Evolutionary conservation across 2,113 vertebrate species (phyloP), one percentile per base, ranked within the genome.

Genomic region (Turdus rufiventris): DNA sequence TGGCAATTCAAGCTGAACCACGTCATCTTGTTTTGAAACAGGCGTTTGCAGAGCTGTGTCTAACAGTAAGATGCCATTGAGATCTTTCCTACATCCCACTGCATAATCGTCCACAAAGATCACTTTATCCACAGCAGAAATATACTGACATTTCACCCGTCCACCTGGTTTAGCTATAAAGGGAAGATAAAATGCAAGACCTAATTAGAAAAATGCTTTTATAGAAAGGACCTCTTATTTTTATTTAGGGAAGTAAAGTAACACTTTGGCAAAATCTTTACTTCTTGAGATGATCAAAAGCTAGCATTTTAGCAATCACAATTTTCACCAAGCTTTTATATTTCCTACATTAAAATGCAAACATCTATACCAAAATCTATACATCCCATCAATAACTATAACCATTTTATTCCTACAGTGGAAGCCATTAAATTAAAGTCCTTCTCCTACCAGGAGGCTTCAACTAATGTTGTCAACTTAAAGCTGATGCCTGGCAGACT

Each of bases 71-170:
- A 99, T 99, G 88, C 99, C 99, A 91, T 99, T 99, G 82, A 99
- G 98, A 97, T 99, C 99, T 93, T 99, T 99, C 94, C 99, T 98
- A 98, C 99, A 99, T 89, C 99, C 99, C 89, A 99, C 99, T 79
- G 99, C 99, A 88, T 99, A 99, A 97, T 99, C 99, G 4, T 99
- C 99, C 98, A 99, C 99, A 97, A 99, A 99, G 97, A 99, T 98
- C 96, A 99, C 99, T 98, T 99, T 99, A 98, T 99, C 99, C 97
- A 99, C 99, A 61, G 99, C 98, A 63, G 99, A 99, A 96, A 99
- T 99, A 98, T 99, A 99, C 97, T 99, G 99, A 98, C 99, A 99
- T 96, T 98, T 98, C 97, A 99, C 99, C 62, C 98, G 98, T 85
- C 99, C 98, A 47, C 99, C 99, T 38, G 99, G 98, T 98, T 99